Base-by-base conservation (phyloP, 2,888 invertebrate species). In the Hyppa rectilinea region DNA sequence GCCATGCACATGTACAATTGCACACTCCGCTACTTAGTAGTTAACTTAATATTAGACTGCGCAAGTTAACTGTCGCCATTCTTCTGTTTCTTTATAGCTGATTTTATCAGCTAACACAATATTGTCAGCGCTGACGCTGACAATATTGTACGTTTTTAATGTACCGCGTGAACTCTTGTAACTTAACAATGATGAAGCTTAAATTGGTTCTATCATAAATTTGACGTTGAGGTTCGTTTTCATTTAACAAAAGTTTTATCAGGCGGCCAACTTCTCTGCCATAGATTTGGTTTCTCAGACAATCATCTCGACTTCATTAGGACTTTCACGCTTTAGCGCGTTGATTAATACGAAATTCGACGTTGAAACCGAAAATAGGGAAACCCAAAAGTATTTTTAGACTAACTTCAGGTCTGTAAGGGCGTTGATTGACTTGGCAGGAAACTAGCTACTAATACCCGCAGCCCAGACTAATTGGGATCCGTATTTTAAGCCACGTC, bases 361-460 rank as follows among this genome's bases (percentile, higher is more conserved):
- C 26, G 43, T 53, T 43, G 31, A 58, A 63, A 62, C 45, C 60
- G 43, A 71, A 73, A 73, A 53, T 64, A 73, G 56, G 31, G 38
- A 68, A 61, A 71, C 17, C 50, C 10, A 34, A 53, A 71, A 53
- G 60, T 83, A 83, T 80, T 82, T 76, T 80, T 82, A 73, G 71
- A 65, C 34, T 58, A n/a, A 72, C 64, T 65, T 77, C 70, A 67
- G 75, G 49, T 66, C 64, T 71, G 70, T 47, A 49, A 64, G 72
- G 69, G 63, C 60, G 68, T 73, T 85, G 85, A 85, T 83, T 85
- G 85, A 83, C 85, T 80, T 80, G 71, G 66, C 81, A 71, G 84
- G 83, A 83, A 85, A 82, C 80, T 74, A 74, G 64, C 73, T 70
- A 67, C 85, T 70, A 67, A 80, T 72, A 74, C 75, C 53, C 67